Percentiles rank a stretch among this genome's conserved stretches.
These are phyloP conservation scores for Halcyon malimbica DNA, from an alignment of 2,113 vertebrate genomes.

Conservation along the genomic window DNA sequence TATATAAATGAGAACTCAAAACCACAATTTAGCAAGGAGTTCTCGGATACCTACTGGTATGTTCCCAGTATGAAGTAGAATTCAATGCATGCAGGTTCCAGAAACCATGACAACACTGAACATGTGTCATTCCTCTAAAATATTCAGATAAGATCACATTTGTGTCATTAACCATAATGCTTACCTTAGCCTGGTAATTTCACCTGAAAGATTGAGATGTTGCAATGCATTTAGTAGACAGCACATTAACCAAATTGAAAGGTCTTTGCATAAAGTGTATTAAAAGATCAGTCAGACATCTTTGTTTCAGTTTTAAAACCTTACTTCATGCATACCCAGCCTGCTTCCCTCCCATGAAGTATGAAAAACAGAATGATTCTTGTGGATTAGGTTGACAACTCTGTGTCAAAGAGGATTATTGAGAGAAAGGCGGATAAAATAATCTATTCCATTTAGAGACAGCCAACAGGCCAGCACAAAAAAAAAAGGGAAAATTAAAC, in stretches of 20 bases:
- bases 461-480: neutral
- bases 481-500: neutral
- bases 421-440: neutral
- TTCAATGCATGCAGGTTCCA: neutral
- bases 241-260: neutral
- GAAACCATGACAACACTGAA: neutral
- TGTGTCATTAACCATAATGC: neutral
- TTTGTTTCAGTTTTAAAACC: neutral
- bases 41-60: neutral
- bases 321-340: neutral
- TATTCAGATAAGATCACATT: neutral
- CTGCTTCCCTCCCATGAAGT: neutral
- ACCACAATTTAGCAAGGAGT: neutral
- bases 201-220: neutral
- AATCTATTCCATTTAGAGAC: neutral
- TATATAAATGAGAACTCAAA: neutral
- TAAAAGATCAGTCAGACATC: neutral
- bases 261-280: neutral
- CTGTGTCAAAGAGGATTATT: constrained; percentile 4
- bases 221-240: neutral
- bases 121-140: neutral
- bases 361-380: neutral
- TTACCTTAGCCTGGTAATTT: neutral
- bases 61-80: neutral
- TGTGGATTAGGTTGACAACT: neutral